Evolutionary conservation across 2,888 invertebrate genomes (phyloP).

Genomic region (Cremastinae sp.): DNA sequence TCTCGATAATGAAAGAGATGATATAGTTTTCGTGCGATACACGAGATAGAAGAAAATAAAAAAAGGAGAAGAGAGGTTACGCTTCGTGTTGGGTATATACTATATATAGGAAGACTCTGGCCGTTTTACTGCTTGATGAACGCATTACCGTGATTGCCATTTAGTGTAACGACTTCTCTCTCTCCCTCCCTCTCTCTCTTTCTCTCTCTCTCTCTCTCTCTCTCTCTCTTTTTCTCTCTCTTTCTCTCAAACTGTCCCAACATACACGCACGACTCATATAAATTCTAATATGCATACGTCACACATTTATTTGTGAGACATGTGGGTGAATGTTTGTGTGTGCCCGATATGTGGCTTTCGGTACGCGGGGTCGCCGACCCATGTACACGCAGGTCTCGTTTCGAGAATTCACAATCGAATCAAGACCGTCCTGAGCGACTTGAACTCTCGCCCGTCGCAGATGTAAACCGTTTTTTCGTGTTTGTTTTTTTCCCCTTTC

Average conservation of each 20-base stretch:
- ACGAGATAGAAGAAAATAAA: not conserved
- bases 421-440: slow-evolving; percentile 46
- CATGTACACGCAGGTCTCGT: slow-evolving; percentile 64
- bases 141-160: slow-evolving; percentile 78
- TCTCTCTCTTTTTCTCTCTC: slow-evolving; percentile 65
- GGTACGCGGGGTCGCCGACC: slow-evolving; percentile 69
- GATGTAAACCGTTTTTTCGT: slow-evolving; percentile 26
- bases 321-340: slow-evolving; percentile 9
- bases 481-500: slow-evolving; percentile 17
- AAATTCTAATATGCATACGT: slow-evolving; percentile 9
- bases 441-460: slow-evolving; percentile 59
- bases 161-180: slow-evolving; percentile 74
- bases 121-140: slow-evolving; percentile 71
- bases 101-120: slow-evolving; percentile 48
- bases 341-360: slow-evolving; percentile 65
- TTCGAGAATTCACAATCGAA: slow-evolving; percentile 64
- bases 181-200: slow-evolving; percentile 63
- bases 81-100: too few relatives aligned
- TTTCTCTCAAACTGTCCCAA: slow-evolving; percentile 52
- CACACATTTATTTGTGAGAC: slow-evolving; percentile 26
- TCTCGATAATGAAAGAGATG: not conserved
- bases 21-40: not conserved
- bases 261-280: slow-evolving; percentile 22
- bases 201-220: too few relatives aligned
- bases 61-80: not conserved